Conservation (phyloP, 1,140 invertebrate species). For the Ylistrum balloti region DNA sequence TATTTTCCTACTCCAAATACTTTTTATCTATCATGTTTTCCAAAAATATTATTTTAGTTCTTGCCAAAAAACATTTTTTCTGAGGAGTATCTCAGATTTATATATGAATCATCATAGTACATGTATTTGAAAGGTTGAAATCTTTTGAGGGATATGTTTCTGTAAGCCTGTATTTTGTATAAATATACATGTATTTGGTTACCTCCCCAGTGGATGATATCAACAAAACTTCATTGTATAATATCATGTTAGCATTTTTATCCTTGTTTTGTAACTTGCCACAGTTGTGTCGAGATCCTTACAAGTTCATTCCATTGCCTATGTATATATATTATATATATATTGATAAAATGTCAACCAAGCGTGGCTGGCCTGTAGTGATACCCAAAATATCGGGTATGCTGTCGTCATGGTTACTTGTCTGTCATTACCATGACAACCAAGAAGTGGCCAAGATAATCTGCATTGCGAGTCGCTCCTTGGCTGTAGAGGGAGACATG, state of each 20-base stretch:
- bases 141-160: background rate
- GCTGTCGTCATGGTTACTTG: background rate
- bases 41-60: conserved; percentile 18
- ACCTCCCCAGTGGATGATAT: background rate
- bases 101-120: background rate
- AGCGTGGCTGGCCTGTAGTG: conserved; percentile 21
- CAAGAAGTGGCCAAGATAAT: conserved; percentile 1
- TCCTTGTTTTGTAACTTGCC: conserved; percentile 33
- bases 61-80: background rate
- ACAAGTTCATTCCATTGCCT: conserved; percentile 38
- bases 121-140: conserved; percentile 5
- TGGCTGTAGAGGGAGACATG: background rate
- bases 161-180: conserved; percentile 35
- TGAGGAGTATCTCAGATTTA: background rate
- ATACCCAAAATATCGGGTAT: conserved; percentile 31
- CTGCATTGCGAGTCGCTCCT: conserved; percentile 22
- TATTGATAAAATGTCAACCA: conserved; percentile 35
- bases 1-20: background rate
- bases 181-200: background rate
- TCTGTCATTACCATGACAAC: conserved; percentile 27
- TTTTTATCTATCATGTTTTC: conserved; percentile 10
- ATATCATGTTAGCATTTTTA: conserved; percentile 36
- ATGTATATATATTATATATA: conserved; percentile 26
- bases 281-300: conserved; percentile 33
- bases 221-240: background rate